phyloP scores from a whole-genome alignment of 2,888 invertebrate genomes.

The Empis livida region DNA sequence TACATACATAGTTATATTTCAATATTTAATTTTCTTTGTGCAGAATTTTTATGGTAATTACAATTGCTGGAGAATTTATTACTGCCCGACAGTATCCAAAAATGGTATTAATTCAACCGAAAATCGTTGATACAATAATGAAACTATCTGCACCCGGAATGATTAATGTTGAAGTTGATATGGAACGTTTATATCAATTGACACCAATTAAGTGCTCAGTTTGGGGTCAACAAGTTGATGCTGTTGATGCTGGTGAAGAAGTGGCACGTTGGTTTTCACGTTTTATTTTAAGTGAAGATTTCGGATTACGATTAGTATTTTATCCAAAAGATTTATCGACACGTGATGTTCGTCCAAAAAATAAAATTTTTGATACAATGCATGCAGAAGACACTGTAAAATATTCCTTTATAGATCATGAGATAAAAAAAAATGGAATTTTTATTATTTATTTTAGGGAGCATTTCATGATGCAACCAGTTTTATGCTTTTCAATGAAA shows the following conservation, averaged over 20 bases:
- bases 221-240: slow-evolving; percentile 45
- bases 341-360: slow-evolving; percentile 25
- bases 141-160: slow-evolving; percentile 42
- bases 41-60: slow-evolving; percentile 45
- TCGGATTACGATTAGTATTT: slow-evolving; percentile 42
- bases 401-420: background rate
- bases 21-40: background rate
- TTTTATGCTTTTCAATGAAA: slow-evolving; percentile 49
- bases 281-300: slow-evolving; percentile 38
- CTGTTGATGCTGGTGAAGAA: slow-evolving; percentile 59
- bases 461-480: slow-evolving; percentile 50
- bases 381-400: slow-evolving; percentile 14
- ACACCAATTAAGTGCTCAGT: slow-evolving; percentile 37
- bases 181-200: slow-evolving; percentile 27
- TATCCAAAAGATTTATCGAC: slow-evolving; percentile 37
- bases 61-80: slow-evolving; percentile 42
- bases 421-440: background rate
- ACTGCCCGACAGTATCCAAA: slow-evolving; percentile 44
- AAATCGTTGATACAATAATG: slow-evolving; percentile 35
- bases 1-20: no score
- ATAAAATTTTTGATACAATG: slow-evolving; percentile 22
- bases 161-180: slow-evolving; percentile 41
- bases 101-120: slow-evolving; percentile 41
- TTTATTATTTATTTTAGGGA: slow-evolving; percentile 43
- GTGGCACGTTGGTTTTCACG: slow-evolving; percentile 56